These are phyloP conservation scores for Zoanthus solanderi DNA, from an alignment of 92 coral and sea anemone species.

Conservation along the genomic window DNA sequence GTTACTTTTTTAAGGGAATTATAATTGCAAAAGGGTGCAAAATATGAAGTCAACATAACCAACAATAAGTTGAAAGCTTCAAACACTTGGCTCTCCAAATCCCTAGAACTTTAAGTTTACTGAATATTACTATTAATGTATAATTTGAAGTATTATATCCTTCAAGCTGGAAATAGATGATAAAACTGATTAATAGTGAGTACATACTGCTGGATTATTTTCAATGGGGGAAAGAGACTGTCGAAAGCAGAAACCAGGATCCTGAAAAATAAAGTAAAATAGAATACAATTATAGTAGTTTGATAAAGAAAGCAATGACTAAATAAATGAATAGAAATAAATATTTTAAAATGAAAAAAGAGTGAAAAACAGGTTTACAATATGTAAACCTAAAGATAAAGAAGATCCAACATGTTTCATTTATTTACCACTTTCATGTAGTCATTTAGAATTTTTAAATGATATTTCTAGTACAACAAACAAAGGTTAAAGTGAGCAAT, in stretches of 20 bases:
- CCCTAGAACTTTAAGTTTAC: constrained; percentile 4
- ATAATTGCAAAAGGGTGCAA: background rate
- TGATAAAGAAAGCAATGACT: constrained; percentile 3
- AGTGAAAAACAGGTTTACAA: constrained; percentile 10
- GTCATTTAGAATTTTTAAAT: constrained; percentile 6
- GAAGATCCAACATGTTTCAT: background rate
- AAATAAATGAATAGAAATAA: constrained; percentile 10
- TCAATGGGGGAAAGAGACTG: constrained; percentile 5
- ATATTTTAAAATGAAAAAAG: background rate
- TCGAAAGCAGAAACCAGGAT: constrained; percentile 22
- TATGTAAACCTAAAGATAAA: background rate
- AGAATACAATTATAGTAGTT: constrained; percentile 7
- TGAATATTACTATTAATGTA: background rate
- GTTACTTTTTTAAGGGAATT: background rate
- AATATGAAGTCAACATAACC: constrained; percentile 15
- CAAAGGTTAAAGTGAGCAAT: constrained; percentile 7
- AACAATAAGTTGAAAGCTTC: constrained; percentile 20
- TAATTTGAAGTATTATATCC: background rate
- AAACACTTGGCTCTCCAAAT: background rate
- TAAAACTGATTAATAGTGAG: background rate
- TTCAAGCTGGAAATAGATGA: constrained; percentile 12
- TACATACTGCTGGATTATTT: constrained; percentile 11
- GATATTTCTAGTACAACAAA: constrained; percentile 8
- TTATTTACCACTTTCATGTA: constrained; percentile 7
- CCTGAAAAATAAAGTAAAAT: constrained; percentile 16